These are phyloP conservation scores for Remorina albescens DNA, from an alignment of 2,797 vertebrate species.

Conservation along the genomic window DNA sequence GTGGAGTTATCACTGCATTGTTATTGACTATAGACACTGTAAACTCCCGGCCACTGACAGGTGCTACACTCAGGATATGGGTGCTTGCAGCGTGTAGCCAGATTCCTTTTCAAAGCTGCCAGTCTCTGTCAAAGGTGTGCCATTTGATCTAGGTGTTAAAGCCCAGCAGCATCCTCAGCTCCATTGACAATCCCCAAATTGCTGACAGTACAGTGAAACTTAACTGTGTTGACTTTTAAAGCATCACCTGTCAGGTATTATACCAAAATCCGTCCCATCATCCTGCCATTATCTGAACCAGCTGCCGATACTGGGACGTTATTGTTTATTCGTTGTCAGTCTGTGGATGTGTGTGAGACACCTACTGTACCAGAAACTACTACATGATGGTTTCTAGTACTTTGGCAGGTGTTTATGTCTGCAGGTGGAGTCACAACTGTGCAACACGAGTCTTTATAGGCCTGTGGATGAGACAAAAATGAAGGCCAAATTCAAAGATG, in stretches of 20 bases:
- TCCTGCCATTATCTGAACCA: too few relatives aligned
- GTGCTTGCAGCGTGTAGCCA: neutral
- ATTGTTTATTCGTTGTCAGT: too few relatives aligned
- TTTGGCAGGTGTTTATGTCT: too few relatives aligned
- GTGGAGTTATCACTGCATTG: conserved; percentile 50
- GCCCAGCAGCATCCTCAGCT: neutral
- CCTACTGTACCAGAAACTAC: too few relatives aligned
- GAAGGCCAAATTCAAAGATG: too few relatives aligned
- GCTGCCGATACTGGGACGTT: too few relatives aligned
- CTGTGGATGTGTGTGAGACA: too few relatives aligned
- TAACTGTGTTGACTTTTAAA: neutral
- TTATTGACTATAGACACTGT: conserved; percentile 47
- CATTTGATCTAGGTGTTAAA: neutral
- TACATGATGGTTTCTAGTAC: too few relatives aligned
- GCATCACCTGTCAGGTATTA: neutral
- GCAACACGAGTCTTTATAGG: too few relatives aligned
- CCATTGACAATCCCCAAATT: neutral
- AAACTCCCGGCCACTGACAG: conserved; percentile 22
- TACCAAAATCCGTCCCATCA: too few relatives aligned
- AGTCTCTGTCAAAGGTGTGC: neutral
- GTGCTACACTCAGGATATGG: conserved; percentile 23
- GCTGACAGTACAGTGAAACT: neutral
- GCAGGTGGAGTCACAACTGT: too few relatives aligned
- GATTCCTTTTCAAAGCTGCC: conserved; percentile 22
- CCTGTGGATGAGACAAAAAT: too few relatives aligned